A percentile compares a stretch with the other conserved stretches of the same genome.
Conservation (phyloP, 1,140 invertebrate genomes). For the Drosophila albomicans region DNA sequence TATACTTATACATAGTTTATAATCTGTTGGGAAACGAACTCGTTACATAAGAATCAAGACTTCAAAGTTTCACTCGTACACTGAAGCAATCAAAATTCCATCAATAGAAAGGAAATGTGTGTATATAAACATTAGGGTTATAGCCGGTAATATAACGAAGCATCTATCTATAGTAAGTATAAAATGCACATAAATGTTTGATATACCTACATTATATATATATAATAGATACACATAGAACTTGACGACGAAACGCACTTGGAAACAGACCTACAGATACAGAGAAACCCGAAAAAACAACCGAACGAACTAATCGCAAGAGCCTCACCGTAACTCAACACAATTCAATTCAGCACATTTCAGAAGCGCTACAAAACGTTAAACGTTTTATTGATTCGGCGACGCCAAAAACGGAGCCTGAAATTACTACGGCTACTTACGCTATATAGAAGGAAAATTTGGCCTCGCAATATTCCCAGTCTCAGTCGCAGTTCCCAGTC, state of each 20-base stretch:
- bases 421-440: constrained; percentile 68
- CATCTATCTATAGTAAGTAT: constrained; percentile 59
- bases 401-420: constrained; percentile 64
- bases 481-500: constrained; percentile 18
- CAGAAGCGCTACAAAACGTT: constrained; percentile 6
- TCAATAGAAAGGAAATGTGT: constrained; percentile 5
- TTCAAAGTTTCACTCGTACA: constrained; percentile 29
- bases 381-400: constrained; percentile 79
- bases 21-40: constrained; percentile 19
- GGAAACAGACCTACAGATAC: constrained; percentile 62
- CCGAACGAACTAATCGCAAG: constrained; percentile 64
- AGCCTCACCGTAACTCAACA: constrained; percentile 71
- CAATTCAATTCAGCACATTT: constrained; percentile 23
- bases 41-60: constrained; percentile 46
- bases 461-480: constrained; percentile 36
- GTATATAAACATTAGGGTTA: constrained; percentile 19
- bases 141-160: constrained; percentile 73
- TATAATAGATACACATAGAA: constrained; percentile 52
- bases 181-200: constrained; percentile 59
- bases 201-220: constrained; percentile 15
- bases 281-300: constrained; percentile 48
- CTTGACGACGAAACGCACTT: constrained; percentile 44
- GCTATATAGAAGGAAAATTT: constrained; percentile 43
- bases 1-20: constrained; percentile 23
- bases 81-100: constrained; percentile 21